Evolutionary conservation across 2,797 vertebrate species (phyloP).

Genomic region (Pseudomugil gertrudae): DNA sequence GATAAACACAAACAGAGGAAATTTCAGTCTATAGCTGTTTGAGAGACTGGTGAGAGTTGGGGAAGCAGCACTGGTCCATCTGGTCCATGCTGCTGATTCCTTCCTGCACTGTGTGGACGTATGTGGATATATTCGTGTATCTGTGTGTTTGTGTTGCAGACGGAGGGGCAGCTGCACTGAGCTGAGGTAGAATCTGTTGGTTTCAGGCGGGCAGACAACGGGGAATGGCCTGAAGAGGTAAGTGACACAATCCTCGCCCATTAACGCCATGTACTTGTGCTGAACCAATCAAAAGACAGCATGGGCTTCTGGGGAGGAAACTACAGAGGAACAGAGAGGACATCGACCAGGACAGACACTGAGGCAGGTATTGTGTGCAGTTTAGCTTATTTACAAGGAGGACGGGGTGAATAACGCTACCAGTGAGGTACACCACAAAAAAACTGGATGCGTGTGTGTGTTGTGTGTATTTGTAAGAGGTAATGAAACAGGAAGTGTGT

Average conservation of each 20-base stretch:
- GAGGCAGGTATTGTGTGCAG: constrained; percentile 34
- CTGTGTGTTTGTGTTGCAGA: constrained; percentile 37
- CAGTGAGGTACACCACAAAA: constrained; percentile 37
- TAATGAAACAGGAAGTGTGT: constrained; percentile 65
- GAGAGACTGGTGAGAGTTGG: constrained; percentile 6
- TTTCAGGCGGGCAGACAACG: constrained; percentile 34
- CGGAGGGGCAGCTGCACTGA: constrained; percentile 54
- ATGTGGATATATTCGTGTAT: constrained; percentile 1
- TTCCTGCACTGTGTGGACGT: constrained; percentile 14
- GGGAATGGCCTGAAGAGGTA: constrained; percentile 33
- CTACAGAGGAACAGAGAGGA: neutral
- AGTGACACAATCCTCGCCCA: constrained; percentile 27
- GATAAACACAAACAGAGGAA: constrained; percentile 17
- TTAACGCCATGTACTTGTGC: constrained; percentile 13
- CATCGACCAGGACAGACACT: neutral
- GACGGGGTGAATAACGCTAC: constrained; percentile 15
- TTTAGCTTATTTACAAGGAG: constrained; percentile 2
- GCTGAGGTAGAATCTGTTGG: constrained; percentile 77
- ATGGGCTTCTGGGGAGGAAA: constrained; percentile 19
- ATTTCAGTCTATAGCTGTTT: constrained; percentile 12
- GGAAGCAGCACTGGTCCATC: constrained; percentile 9
- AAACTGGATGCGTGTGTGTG: constrained; percentile 19
- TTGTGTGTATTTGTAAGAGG: constrained; percentile 42
- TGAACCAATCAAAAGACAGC: constrained; percentile 31
- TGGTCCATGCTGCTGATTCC: constrained; percentile 33